Base-by-base conservation (phyloP, 2,113 vertebrate species). In the Eidolon helvum region DNA sequence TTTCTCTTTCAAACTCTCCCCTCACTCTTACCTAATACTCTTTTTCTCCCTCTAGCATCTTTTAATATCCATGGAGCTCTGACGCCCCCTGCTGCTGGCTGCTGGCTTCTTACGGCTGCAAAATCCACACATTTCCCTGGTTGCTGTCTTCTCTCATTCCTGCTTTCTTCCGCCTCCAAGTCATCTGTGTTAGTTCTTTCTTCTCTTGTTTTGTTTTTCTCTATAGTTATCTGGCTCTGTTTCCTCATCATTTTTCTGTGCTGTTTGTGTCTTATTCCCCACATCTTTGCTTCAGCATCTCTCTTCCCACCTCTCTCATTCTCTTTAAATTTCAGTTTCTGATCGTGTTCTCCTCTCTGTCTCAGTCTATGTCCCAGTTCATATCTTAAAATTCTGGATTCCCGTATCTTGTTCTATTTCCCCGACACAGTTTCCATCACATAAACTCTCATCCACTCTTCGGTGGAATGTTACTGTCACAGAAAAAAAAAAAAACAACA, bases 81-180 rank as follows among this genome's bases (percentile, higher is more conserved):
- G 95, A 92, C 96, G 98, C 98, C 98, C 97, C 98, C 98, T 98
- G 97, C 98, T 96, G 98, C 87, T 97, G 75, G 55, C 80, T 88
- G 87, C 14, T 28, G 12, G 61, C 83, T 66, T 8, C 50, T 75
- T 38, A 2, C 89, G 3, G 16, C 55, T 66, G 38, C 28, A 43
- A 30, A 59, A 87, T 18, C 8, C 30, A 14, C 35, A 45, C 18
- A 6, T 26, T 40, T 90, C 28, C n/a, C 75, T 30, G 30, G 3
- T 43, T 40, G 50, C 77, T 45, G 35, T 16, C 18, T 30, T 90
- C 53, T 45, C 26, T 33, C 40, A 0, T 38, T 35, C 30, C 53
- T 16, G 26, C 38, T 87, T 30, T n/a, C 19, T 57, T 50, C 22
- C 30, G 40, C 48, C 7, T 26, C 24, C 4, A 10, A 35, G 21